A percentile compares a stretch with the other conserved stretches of the same genome.
These are phyloP conservation scores for Cuniculus paca DNA, from an alignment of 2,797 vertebrate species.

Conservation along the genomic window DNA sequence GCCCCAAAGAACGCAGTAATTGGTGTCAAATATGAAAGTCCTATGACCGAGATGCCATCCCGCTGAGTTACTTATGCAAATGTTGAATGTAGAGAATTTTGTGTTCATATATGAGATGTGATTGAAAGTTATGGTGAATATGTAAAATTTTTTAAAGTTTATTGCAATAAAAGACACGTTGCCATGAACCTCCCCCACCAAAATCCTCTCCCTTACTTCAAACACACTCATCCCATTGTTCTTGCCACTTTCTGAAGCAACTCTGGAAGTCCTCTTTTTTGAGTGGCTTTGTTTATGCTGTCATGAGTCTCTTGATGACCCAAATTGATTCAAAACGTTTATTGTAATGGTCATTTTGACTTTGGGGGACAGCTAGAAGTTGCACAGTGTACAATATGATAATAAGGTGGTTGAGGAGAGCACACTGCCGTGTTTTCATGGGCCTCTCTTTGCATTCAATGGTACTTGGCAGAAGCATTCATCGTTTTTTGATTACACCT, in stretches of 20 bases:
- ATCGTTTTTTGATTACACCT: neutral
- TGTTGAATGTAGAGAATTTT: neutral
- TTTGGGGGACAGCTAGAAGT: neutral
- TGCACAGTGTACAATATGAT: neutral
- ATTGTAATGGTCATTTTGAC: neutral
- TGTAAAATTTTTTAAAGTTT: neutral
- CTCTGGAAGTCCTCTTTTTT: neutral
- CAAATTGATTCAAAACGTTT: neutral
- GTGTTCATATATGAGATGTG: neutral
- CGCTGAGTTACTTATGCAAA: neutral
- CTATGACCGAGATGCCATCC: neutral
- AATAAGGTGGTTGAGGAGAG: neutral
- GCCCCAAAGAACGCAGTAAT: neutral
- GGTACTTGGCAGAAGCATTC: neutral
- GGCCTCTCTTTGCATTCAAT: neutral
- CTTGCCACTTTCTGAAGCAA: neutral
- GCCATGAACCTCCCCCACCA: no score
- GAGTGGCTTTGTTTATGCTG: neutral
- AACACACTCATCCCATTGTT: neutral
- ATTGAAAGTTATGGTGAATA: neutral
- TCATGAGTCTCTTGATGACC: neutral
- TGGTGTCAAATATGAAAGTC: constrained; percentile 16
- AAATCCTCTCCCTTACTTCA: no score
- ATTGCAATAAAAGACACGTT: neutral
- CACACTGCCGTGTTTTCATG: neutral